Base-by-base conservation (phyloP, 2,888 invertebrate genomes). In the Machimus rusticus region DNA sequence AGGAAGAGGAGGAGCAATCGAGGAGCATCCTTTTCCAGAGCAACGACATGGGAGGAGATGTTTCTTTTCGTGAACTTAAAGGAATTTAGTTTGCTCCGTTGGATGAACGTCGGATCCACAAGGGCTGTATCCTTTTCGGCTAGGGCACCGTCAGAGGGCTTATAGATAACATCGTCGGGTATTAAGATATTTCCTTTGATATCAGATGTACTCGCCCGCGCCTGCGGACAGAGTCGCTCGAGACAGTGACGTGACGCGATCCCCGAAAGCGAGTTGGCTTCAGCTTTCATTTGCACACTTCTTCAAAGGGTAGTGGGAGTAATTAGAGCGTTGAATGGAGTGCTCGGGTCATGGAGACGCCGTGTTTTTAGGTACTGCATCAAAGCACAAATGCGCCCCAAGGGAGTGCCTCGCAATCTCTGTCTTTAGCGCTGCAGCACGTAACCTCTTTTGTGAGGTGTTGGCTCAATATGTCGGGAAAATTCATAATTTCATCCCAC, bases 1-100 rank as follows among this genome's bases (percentile, higher is more conserved):
- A 84, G 82, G 82, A 84, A 66, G 66, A 57, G 66, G 66, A 57
- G 66, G 82, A 82, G 66, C 57, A 84, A 66, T 66, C 39, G 39
- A 37, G 1, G 39, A 66, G 57, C 37, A 84, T 34, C 82, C 82
- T 66, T 84, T 84, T 16, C 8, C 8, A 57, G 39, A 84, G 39
- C 9, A 39, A 66, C 66, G 39, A 84, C 23, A 66, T 66, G 43
- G 39, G 55, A 31, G 23, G 57, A 57, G 57, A 37, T 84, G 37
- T 66, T 84, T 66, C 19, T 55, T n/a, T 19, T 84, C 82, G 66
- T 84, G 82, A 84, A 66, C 37, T 84, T 37, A 66, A 84, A 84
- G 82, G 23, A 84, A 66, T 79, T 79, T 79, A 79, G 79, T 46
- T 79, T 51, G 31, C 46, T 79, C 79, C 31, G 31, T 6, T 79